Conservation (phyloP, 1,140 invertebrate species). For the Bactericera cockerelli region DNA sequence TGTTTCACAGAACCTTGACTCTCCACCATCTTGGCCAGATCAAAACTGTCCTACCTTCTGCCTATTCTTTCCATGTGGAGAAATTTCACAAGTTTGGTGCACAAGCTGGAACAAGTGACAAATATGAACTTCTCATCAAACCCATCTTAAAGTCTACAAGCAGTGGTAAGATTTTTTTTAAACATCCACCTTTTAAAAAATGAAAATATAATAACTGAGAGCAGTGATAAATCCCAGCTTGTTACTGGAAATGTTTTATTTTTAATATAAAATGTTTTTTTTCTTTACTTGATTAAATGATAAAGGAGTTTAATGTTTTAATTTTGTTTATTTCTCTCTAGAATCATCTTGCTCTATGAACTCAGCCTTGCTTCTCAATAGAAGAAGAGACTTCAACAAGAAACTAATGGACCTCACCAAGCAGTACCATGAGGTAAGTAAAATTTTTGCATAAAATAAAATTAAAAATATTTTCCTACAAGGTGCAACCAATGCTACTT, state of each 20-base stretch:
- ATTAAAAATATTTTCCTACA: too few relatives aligned
- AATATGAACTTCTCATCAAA: conserved; percentile 33
- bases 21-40: conserved; percentile 71
- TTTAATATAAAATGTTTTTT: too few relatives aligned
- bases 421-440: conserved; percentile 48
- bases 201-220: too few relatives aligned
- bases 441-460: too few relatives aligned
- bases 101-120: conserved; percentile 38
- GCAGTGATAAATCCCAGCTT: too few relatives aligned
- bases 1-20: conserved; percentile 60
- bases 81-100: conserved; percentile 50
- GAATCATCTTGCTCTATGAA: background rate
- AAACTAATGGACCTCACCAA: conserved; percentile 43
- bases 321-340: conserved; percentile 6
- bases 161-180: conserved; percentile 7
- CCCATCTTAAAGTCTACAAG: conserved; percentile 9
- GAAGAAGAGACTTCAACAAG: conserved; percentile 46
- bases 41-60: conserved; percentile 62
- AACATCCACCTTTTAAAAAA: too few relatives aligned
- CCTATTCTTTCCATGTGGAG: conserved; percentile 57
- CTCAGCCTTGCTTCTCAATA: conserved; percentile 31
- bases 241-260: too few relatives aligned
- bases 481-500: too few relatives aligned
- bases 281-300: too few relatives aligned
- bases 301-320: too few relatives aligned